phyloP scores from a whole-genome alignment of 2,888 invertebrate genomes.

The Protodeltote pygarga region DNA sequence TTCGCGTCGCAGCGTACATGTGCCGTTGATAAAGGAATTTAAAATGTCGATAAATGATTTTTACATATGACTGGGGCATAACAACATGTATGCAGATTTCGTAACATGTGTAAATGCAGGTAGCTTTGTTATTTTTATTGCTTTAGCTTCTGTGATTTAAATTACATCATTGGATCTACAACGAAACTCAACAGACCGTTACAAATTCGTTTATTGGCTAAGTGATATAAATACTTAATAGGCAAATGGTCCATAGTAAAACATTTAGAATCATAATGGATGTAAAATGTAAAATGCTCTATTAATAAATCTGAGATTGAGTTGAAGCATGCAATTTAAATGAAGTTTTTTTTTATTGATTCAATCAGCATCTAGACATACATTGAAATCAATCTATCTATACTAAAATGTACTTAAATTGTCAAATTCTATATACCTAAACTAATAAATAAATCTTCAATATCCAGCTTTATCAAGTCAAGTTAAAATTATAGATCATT shows the following conservation, averaged over 20 bases:
- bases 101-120: conserved; percentile 78
- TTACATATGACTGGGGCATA: conserved; percentile 78
- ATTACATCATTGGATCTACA: conserved; percentile 69
- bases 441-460: conserved; percentile 2
- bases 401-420: not conserved
- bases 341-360: conserved; percentile 8
- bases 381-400: not conserved
- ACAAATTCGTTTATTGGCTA: conserved; percentile 70
- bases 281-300: conserved; percentile 20
- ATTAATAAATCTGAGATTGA: conserved; percentile 9
- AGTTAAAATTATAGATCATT: not conserved
- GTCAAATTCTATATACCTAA: not conserved
- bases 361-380: not conserved
- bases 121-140: conserved; percentile 68
- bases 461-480: not conserved
- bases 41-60: conserved; percentile 84
- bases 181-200: conserved; percentile 77
- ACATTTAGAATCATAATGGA: conserved; percentile 56
- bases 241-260: conserved; percentile 57
- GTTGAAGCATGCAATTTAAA: conserved; percentile 28
- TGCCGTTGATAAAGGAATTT: conserved; percentile 76
- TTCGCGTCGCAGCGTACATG: conserved; percentile 76
- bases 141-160: conserved; percentile 69
- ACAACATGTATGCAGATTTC: conserved; percentile 68
- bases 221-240: conserved; percentile 70